Evolutionary conservation across 2,797 vertebrate species (phyloP), one percentile per base, ranked within the genome.

Genomic region (Pseudotriccus pelzelni): DNA sequence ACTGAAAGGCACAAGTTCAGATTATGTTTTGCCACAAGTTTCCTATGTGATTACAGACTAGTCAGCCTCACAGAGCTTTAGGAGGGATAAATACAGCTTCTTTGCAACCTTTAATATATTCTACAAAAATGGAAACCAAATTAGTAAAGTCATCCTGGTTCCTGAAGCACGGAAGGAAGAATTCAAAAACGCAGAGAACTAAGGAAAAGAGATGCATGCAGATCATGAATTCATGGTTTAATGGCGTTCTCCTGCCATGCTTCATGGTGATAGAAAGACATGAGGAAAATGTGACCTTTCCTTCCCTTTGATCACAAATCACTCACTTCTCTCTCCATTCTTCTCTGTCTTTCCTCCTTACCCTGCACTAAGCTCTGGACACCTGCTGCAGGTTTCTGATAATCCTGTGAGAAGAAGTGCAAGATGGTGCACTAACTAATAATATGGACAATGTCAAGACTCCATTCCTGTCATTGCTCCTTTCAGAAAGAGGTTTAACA

Each of bases 1-100:
- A 68, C 49, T 39, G 58, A 53, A 80, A 85, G 27, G 32, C 56
- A 85, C n/a, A 83, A 87, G 36, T 75, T 89, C 62, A 83, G 75
- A 87, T 89, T 92, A 70, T 44, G 39, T 52, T 91, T 90, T 83
- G 81, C 87, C 82, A 69, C 64, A 94, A 81, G 53, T 75, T 92
- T 93, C 81, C 84, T 83, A 8, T 87, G 53, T 89, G 81, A 92
- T 96, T 95, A 92, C 46, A 94, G 92, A 79, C 63, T 67, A 56
- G 63, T 56, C 52, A 74, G 56, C 74, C 43, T 84, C 68, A 52
- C 41, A 49, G 55, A 67, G 55, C 24, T 78, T 84, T 62, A 87
- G 66, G 39, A 93, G 32, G 25, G 66, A 91, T 88, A 95, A 94
- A 84, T 58, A 69, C 22, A 78, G 63, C 30, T 93, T 67, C 55